A percentile compares a stretch with the other conserved stretches of the same genome.
These are phyloP conservation scores for Dryocosmus kuriphilus DNA, from an alignment of 2,888 invertebrate species.

Conservation along the genomic window DNA sequence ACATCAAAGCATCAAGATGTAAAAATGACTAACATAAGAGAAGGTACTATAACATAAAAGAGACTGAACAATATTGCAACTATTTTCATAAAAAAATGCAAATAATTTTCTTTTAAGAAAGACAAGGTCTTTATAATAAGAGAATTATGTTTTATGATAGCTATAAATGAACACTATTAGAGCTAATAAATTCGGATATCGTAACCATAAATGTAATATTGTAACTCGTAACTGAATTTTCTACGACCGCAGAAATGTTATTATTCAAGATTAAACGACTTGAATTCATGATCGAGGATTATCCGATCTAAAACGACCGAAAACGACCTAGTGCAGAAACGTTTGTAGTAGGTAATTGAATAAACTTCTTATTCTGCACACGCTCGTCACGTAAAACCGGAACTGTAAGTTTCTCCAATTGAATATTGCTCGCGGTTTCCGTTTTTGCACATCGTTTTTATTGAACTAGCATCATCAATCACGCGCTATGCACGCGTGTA, in stretches of 20 bases:
- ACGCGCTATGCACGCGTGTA: no score
- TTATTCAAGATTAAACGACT: not conserved
- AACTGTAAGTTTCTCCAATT: not conserved
- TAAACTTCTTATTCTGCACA: slow-evolving; percentile 61
- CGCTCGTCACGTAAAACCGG: slow-evolving; percentile 56
- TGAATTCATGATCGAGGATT: not conserved
- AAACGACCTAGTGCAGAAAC: slow-evolving; percentile 20
- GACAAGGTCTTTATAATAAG: no score
- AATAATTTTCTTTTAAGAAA: no score
- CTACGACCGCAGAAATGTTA: not conserved
- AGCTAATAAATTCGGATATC: not conserved
- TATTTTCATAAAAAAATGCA: no score
- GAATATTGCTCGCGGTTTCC: not conserved
- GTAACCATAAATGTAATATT: not conserved
- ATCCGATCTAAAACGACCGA: not conserved
- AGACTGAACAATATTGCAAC: no score
- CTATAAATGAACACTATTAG: not conserved
- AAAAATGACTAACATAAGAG: no score
- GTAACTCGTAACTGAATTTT: not conserved
- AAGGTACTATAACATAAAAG: no score
- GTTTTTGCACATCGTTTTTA: not conserved
- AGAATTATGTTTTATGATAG: not conserved
- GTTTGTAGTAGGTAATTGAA: slow-evolving; percentile 59
- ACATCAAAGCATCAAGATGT: no score
- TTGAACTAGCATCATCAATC: no score